phyloP scores from a whole-genome alignment of 30 jellyfish, hydroid and myxozoan species.

The Clytia hemisphaerica region DNA sequence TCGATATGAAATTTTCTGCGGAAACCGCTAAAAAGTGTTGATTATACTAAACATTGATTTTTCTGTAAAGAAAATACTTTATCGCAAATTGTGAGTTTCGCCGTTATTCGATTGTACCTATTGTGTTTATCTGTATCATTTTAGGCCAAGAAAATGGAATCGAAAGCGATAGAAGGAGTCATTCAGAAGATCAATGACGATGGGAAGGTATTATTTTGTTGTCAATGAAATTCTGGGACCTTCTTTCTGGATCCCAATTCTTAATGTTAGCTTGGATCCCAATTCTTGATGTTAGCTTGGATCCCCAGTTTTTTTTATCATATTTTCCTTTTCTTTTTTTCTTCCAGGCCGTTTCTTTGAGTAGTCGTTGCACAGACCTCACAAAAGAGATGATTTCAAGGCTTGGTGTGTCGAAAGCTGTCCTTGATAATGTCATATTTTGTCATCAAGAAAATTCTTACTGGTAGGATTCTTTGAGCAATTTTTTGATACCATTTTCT shows the following conservation, averaged over 20 bases:
- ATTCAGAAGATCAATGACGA: conserved; percentile 46
- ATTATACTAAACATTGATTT: too few relatives aligned
- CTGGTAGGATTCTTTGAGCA: conserved; percentile 67
- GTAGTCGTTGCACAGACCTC: conserved; percentile 93
- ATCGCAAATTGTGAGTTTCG: too few relatives aligned
- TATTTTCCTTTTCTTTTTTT: not conserved
- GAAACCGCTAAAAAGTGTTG: too few relatives aligned
- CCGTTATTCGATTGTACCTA: too few relatives aligned
- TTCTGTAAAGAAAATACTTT: too few relatives aligned
- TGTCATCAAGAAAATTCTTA: conserved; percentile 99
- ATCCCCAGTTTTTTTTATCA: too few relatives aligned
- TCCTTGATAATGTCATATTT: conserved; percentile 88
- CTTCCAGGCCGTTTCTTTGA: conserved; percentile 61
- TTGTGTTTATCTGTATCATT: not conserved
- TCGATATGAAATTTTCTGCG: too few relatives aligned
- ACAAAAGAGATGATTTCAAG: conserved; percentile 96
- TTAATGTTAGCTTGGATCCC: too few relatives aligned
- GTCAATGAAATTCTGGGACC: too few relatives aligned
- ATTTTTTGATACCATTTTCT: too few relatives aligned
- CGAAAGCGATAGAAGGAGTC: conserved; percentile 91
- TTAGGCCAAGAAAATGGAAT: conserved; percentile 57
- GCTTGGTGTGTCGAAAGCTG: conserved; percentile 96
- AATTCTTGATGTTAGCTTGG: too few relatives aligned
- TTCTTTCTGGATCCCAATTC: too few relatives aligned
- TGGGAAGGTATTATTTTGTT: conserved; percentile 49